Evolutionary conservation across 2,888 invertebrate genomes (phyloP).

Genomic region (Eledone cirrhosa): DNA sequence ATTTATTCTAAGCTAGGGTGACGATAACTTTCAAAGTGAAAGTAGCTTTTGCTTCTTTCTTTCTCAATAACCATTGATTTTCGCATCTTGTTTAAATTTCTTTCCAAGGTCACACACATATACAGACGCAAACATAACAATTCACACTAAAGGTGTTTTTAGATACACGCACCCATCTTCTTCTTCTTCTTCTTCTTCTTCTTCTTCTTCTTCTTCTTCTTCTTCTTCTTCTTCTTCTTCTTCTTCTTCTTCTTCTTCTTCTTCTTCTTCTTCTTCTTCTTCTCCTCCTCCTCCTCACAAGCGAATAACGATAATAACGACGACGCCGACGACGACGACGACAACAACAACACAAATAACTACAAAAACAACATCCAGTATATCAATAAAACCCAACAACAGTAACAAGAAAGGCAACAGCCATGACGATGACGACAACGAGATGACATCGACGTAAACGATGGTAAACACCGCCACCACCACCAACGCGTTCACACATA

Average conservation of each 20-base stretch:
- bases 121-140: slow-evolving; percentile 30
- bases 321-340: too few relatives aligned
- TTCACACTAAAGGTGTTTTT: background rate
- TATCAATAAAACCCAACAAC: background rate
- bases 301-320: too few relatives aligned
- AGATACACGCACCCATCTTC: slow-evolving; percentile 31
- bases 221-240: slow-evolving; percentile 9
- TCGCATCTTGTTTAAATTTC: slow-evolving; percentile 22
- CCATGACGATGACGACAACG: too few relatives aligned
- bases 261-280: background rate
- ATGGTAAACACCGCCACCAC: too few relatives aligned
- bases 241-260: slow-evolving; percentile 21
- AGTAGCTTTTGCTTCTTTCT: too few relatives aligned
- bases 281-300: background rate
- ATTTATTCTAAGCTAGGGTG: too few relatives aligned
- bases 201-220: background rate
- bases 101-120: slow-evolving; percentile 34
- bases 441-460: too few relatives aligned
- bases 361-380: too few relatives aligned
- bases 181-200: slow-evolving; percentile 27
- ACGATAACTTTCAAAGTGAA: too few relatives aligned
- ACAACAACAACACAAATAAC: too few relatives aligned
- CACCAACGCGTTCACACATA: too few relatives aligned
- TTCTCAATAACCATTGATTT: slow-evolving; percentile 12
- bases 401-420: too few relatives aligned